Evolutionary conservation across 2,113 vertebrate species (phyloP).

Genomic region (Prietella phreatophila): DNA sequence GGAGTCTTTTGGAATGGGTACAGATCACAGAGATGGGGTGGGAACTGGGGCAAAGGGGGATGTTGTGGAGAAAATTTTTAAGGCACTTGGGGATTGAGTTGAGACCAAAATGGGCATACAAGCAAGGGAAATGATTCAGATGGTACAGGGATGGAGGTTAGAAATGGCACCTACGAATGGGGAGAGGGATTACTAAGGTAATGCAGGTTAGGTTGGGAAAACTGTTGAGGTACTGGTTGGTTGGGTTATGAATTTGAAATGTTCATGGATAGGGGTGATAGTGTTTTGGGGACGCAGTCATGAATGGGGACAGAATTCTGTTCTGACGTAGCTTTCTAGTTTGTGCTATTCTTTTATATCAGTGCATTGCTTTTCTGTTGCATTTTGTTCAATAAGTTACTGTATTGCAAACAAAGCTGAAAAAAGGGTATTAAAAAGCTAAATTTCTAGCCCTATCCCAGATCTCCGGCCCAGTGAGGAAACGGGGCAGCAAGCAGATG

Average conservation of each 20-base stretch:
- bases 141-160: neutral
- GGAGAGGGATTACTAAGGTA: neutral
- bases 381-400: conserved; percentile 1
- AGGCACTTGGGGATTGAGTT: neutral
- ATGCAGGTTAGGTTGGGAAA: neutral
- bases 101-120: neutral
- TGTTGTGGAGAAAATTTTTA: neutral
- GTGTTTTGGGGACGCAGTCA: neutral
- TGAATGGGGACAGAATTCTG: neutral
- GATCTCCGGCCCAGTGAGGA: neutral
- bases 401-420: neutral
- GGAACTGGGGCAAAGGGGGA: neutral
- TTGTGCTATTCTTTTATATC: neutral
- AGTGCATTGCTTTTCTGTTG: neutral
- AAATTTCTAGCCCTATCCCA: neutral
- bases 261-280: too few relatives aligned
- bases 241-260: neutral
- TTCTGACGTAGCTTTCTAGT: neutral
- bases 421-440: neutral
- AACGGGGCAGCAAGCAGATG: conserved; percentile 26
- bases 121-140: neutral
- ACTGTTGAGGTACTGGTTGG: neutral
- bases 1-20: neutral
- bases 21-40: neutral
- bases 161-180: neutral